Evolutionary conservation across 1,140 invertebrate genomes (phyloP), one percentile per base, ranked within the genome.

Genomic region (Bombyx mandarina): DNA sequence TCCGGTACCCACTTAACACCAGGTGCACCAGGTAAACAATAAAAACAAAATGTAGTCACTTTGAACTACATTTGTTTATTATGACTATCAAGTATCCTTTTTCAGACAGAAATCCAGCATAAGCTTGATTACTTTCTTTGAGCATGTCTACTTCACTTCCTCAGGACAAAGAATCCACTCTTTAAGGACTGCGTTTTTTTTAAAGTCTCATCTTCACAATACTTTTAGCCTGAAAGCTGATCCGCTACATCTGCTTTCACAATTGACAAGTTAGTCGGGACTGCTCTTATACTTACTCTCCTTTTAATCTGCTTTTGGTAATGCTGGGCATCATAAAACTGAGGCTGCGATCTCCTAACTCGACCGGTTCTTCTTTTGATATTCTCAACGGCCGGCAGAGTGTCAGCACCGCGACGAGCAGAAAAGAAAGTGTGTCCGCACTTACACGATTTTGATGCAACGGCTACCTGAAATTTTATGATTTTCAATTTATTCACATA

Each of bases 301-400:
- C 65, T 68, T 53, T 83, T 83, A 42, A 69, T 66, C 55, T 79
- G 71, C 42, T 86, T 86, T 57, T 89, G 93, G 92, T 88, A 88
- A 62, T 95, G 93, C 66, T 94, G 89, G 7, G 93, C 91, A 89
- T 96, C 94, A 66, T 95, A 96, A 85, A 94, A 96, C 89, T 95
- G 93, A 44, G 93, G 93, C 72, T 94, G 94, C 58, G 93, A 92
- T 55, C 94, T 80, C 69, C 94, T 91, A 10, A 95, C 92, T 57
- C 94, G 82, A 66, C 93, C 93, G 0, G 94, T 95, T 59, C 94
- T 84, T 48, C 94, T 71, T 48, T 90, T 85, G 46, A 89, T 89
- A 58, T 90, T 89, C 22, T 86, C 82, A 0, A 62, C 69, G 0
- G 67, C 73, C 0, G 80, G 77, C 6, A 66, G 75, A 0, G 55